Conservation (phyloP, 2,113 vertebrate species). For the Probosciger aterrimus region DNA sequence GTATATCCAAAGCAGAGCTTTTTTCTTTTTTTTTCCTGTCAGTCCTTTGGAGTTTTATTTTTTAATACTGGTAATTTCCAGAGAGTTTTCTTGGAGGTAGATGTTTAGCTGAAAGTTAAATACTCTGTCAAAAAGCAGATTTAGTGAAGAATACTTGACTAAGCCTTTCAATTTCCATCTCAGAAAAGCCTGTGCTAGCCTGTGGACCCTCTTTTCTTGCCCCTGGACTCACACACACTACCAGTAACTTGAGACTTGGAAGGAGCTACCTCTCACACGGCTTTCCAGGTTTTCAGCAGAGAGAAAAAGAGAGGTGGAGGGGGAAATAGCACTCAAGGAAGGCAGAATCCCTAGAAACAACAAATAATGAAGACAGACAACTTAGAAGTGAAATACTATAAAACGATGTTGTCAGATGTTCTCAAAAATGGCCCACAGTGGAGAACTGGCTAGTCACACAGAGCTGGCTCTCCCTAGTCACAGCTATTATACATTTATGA, state of each 20-base stretch:
- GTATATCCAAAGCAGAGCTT: not conserved
- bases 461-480: not conserved
- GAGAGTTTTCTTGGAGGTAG: not conserved
- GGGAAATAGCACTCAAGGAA: not conserved
- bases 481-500: not conserved
- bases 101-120: not conserved
- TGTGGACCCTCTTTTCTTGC: not conserved
- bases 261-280: not conserved
- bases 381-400: not conserved
- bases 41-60: not conserved
- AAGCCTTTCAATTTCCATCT: not conserved
- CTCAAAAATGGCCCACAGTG: not conserved
- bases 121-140: not conserved
- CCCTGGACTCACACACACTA: fast-evolving
- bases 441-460: not conserved
- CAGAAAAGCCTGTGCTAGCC: not conserved
- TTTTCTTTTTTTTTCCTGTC: not conserved
- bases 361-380: not conserved
- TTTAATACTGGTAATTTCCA: not conserved
- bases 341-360: not conserved
- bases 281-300: not conserved
- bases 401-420: not conserved
- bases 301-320: not conserved
- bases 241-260: not conserved
- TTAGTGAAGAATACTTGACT: not conserved